These are phyloP conservation scores for Florisuga fusca DNA, from an alignment of 2,797 vertebrate genomes.

Conservation along the genomic window DNA sequence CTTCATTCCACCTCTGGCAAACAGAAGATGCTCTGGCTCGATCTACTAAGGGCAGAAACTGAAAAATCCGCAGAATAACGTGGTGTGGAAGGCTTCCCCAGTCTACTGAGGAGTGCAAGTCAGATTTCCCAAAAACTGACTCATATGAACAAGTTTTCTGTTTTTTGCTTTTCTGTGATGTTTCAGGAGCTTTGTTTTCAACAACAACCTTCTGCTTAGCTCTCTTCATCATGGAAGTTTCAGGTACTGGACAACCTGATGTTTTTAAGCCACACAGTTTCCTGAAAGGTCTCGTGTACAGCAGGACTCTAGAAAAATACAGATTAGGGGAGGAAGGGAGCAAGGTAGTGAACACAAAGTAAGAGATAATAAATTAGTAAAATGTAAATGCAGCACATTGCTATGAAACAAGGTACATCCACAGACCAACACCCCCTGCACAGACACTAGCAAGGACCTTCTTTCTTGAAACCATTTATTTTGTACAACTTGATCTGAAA, in stretches of 20 bases:
- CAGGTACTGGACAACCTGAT: rapidly evolving
- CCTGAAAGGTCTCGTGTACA: not conserved
- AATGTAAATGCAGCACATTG: not conserved
- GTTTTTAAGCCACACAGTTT: not conserved
- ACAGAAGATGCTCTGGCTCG: slow-evolving; percentile 86
- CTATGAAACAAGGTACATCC: not conserved
- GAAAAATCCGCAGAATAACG: slow-evolving; percentile 86
- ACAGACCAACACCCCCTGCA: not conserved
- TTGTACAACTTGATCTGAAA: not conserved
- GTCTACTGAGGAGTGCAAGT: slow-evolving; percentile 59
- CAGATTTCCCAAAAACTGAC: slow-evolving; percentile 27
- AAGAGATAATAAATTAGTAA: not conserved
- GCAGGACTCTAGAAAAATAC: not conserved
- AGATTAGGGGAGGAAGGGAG: not conserved
- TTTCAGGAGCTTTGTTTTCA: slow-evolving; percentile 74
- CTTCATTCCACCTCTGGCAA: slow-evolving; percentile 88
- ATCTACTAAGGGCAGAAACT: slow-evolving; percentile 88
- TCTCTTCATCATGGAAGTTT: slow-evolving; percentile 84
- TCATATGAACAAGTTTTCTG: slow-evolving; percentile 61
- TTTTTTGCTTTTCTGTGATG: slow-evolving; percentile 77
- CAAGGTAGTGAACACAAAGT: not conserved
- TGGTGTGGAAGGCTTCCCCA: slow-evolving; percentile 88
- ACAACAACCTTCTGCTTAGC: slow-evolving; percentile 67
- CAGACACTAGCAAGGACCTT: not conserved
- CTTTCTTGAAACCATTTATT: not conserved